These are phyloP conservation scores for Orthosia cruda DNA, from an alignment of 2,888 invertebrate species.

Conservation along the genomic window DNA sequence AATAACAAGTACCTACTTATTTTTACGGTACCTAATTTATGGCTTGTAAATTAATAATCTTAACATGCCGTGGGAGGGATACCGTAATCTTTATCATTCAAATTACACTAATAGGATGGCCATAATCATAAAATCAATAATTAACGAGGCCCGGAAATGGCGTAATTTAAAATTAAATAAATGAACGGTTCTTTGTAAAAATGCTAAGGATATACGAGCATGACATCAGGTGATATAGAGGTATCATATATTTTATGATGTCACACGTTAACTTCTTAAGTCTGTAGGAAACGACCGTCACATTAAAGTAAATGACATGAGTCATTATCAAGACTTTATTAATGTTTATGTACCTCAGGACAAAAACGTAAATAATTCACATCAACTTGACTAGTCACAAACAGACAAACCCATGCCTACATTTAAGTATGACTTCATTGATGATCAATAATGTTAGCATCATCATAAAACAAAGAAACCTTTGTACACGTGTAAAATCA, in stretches of 20 bases:
- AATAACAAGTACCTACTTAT: slow-evolving; percentile 16
- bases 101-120: slow-evolving; percentile 38
- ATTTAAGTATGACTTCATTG: slow-evolving; percentile 64
- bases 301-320: slow-evolving; percentile 54
- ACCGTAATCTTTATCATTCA: slow-evolving; percentile 44
- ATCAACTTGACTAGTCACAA: slow-evolving; percentile 11
- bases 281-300: slow-evolving; percentile 45
- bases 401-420: slow-evolving; percentile 19
- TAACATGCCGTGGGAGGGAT: slow-evolving; percentile 50
- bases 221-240: slow-evolving; percentile 50
- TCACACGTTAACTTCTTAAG: slow-evolving; percentile 52
- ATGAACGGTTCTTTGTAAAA: slow-evolving; percentile 44
- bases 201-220: slow-evolving; percentile 12
- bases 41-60: slow-evolving; percentile 42
- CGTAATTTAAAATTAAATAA: slow-evolving; percentile 31
- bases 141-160: slow-evolving; percentile 48
- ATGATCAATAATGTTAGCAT: slow-evolving; percentile 45
- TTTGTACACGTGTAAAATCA: slow-evolving; percentile 28
- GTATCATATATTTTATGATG: slow-evolving; percentile 52
- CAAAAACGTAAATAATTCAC: slow-evolving; percentile 38
- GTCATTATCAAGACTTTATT: slow-evolving; percentile 51
- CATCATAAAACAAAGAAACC: slow-evolving; percentile 46
- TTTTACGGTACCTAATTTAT: slow-evolving; percentile 35
- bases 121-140: slow-evolving; percentile 51
- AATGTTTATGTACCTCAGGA: slow-evolving; percentile 35